Conservation (phyloP, 2,888 invertebrate genomes). For the Lamellibrachia satsuma region DNA sequence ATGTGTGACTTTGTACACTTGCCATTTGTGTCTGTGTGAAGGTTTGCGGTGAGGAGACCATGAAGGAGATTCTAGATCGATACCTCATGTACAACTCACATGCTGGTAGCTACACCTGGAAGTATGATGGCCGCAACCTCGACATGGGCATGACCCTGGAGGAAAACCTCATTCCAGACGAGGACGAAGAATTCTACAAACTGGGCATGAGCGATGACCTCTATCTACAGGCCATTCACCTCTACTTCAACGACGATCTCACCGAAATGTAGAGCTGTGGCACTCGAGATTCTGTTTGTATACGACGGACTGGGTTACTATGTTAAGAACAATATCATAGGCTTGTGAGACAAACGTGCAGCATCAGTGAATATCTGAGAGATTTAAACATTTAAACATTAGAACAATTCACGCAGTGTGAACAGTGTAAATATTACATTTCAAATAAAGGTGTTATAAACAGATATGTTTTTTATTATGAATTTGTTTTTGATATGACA, state of each 20-base stretch:
- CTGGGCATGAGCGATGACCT: slow-evolving; percentile 75
- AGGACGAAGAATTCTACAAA: slow-evolving; percentile 72
- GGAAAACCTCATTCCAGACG: slow-evolving; percentile 76
- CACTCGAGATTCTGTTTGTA: neutral
- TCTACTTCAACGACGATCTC: slow-evolving; percentile 80
- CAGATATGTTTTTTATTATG: neutral
- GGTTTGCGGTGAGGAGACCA: slow-evolving; percentile 85
- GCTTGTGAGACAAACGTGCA: neutral
- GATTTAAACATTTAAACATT: neutral
- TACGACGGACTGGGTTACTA: neutral
- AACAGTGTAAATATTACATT: neutral
- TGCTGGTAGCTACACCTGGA: slow-evolving; percentile 82
- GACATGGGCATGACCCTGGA: slow-evolving; percentile 73
- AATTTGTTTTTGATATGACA: neutral
- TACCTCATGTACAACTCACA: slow-evolving; percentile 79
- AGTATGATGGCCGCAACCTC: slow-evolving; percentile 68
- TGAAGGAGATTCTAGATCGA: slow-evolving; percentile 76
- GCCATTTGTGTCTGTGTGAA: slow-evolving; percentile 56
- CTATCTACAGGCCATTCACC: slow-evolving; percentile 75
- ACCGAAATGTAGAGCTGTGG: slow-evolving; percentile 62
- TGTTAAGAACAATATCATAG: neutral
- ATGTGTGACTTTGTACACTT: too few relatives aligned
- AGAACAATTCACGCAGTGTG: neutral
- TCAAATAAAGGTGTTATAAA: neutral
- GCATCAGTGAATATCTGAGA: neutral